Percentiles rank a stretch among this genome's conserved stretches.
Evolutionary conservation across 2,113 vertebrate species (phyloP).

Genomic region (Charina bottae): DNA sequence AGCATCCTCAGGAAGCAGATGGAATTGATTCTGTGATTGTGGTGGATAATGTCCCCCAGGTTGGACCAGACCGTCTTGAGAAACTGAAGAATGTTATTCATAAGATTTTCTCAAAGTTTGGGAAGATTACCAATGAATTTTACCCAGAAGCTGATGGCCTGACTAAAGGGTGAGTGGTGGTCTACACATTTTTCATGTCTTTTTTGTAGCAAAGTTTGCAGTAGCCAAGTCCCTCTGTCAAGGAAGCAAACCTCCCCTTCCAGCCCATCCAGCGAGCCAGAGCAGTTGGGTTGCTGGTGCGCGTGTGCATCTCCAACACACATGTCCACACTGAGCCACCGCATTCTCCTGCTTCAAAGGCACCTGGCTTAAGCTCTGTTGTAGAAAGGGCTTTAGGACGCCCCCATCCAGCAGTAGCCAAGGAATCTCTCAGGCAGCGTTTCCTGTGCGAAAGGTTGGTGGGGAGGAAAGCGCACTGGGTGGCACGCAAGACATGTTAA

Average conservation of each 20-base stretch:
- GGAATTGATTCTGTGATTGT: slow-evolving; percentile 96
- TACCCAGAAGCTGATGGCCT: slow-evolving; percentile 92
- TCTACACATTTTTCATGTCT: neutral
- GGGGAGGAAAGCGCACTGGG: neutral
- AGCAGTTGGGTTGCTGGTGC: neutral
- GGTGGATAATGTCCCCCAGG: slow-evolving; percentile 95
- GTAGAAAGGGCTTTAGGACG: neutral
- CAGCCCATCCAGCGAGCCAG: neutral
- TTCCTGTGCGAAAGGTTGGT: neutral
- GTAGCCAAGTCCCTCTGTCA: neutral
- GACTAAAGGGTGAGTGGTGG: slow-evolving; percentile 89
- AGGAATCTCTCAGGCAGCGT: neutral
- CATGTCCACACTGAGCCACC: neutral
- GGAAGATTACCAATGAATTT: slow-evolving; percentile 95
- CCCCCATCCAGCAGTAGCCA: neutral
- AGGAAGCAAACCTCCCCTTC: neutral
- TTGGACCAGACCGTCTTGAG: slow-evolving; percentile 92
- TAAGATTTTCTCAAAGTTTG: slow-evolving; percentile 99
- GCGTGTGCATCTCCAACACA: neutral
- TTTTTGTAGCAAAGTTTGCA: neutral
- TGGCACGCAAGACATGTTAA: neutral
- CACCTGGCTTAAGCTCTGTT: neutral
- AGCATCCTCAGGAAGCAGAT: slow-evolving; percentile 91
- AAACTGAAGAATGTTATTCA: slow-evolving; percentile 97
- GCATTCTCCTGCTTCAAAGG: neutral